Conservation (phyloP, 2,113 vertebrate genomes). For the Psettodes erumei region DNA sequence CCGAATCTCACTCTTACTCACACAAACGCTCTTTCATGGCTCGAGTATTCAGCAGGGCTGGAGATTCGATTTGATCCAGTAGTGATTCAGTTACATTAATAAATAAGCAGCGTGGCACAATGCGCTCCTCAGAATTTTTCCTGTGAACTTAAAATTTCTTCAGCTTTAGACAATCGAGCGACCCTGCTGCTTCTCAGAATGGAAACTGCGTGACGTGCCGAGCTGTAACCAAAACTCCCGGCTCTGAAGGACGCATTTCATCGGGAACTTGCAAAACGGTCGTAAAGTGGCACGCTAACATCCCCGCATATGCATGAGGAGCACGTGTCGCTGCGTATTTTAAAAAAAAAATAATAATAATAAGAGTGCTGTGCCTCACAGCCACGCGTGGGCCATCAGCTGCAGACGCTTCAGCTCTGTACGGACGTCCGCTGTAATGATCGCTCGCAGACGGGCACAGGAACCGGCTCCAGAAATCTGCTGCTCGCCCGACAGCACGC, state of each 20-base stretch:
- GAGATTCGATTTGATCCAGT: background rate
- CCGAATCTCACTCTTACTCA: background rate
- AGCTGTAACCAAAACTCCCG: background rate
- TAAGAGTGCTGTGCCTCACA: accelerated
- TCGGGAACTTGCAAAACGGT: background rate
- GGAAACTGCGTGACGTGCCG: background rate
- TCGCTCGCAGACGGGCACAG: conserved; percentile 18
- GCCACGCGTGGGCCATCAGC: background rate
- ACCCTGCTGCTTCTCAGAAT: background rate
- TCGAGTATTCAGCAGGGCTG: background rate
- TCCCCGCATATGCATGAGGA: too few relatives aligned
- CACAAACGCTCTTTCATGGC: background rate
- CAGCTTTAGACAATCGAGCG: background rate
- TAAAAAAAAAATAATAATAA: background rate
- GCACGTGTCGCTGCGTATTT: too few relatives aligned
- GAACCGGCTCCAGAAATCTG: too few relatives aligned
- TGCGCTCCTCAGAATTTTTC: background rate
- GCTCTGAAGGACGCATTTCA: background rate
- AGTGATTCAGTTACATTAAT: background rate
- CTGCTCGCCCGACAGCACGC: too few relatives aligned
- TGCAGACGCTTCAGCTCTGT: conserved; percentile 21
- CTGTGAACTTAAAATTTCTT: background rate
- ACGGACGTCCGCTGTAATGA: conserved; percentile 21
- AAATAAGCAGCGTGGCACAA: background rate
- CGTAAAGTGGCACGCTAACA: too few relatives aligned